Evolutionary conservation across 2,113 vertebrate genomes (phyloP).

Genomic region (Steatornis caripensis): DNA sequence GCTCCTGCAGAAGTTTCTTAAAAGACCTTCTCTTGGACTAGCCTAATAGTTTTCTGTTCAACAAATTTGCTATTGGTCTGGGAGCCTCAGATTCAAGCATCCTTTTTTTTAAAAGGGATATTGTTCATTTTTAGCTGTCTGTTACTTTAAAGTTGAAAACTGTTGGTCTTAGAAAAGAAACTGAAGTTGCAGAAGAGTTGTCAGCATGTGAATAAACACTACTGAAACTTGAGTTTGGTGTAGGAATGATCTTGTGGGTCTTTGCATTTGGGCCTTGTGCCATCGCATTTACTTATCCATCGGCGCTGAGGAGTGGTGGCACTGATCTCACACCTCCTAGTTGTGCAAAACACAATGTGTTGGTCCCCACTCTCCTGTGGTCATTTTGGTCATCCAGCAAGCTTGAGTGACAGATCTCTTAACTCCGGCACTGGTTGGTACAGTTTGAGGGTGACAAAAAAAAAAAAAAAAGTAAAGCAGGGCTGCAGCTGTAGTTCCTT

Average conservation of each 20-base stretch:
- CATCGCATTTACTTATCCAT: not conserved
- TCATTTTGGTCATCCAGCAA: not conserved
- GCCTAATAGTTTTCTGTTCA: not conserved
- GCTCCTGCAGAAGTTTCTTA: not conserved
- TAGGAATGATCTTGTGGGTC: not conserved
- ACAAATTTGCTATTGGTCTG: not conserved
- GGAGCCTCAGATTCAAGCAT: not conserved
- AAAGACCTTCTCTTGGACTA: not conserved
- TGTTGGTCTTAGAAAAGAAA: not conserved
- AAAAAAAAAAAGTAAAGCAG: not conserved
- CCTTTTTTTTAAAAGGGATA: not conserved
- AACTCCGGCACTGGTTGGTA: not conserved
- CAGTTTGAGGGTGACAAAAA: not conserved
- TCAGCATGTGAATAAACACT: not conserved
- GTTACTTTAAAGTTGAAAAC: not conserved
- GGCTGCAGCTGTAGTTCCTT: not conserved
- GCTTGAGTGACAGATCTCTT: not conserved
- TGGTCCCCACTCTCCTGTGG: not conserved
- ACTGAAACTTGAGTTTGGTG: not conserved
- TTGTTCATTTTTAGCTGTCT: not conserved
- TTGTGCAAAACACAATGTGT: not conserved
- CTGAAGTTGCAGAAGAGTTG: not conserved
- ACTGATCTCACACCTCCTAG: not conserved
- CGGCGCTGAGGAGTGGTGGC: not conserved
- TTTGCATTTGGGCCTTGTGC: not conserved